Evolutionary conservation across 2,797 vertebrate species (phyloP), one percentile per base, ranked within the genome.

Genomic region (Tachyglossus aculeatus): DNA sequence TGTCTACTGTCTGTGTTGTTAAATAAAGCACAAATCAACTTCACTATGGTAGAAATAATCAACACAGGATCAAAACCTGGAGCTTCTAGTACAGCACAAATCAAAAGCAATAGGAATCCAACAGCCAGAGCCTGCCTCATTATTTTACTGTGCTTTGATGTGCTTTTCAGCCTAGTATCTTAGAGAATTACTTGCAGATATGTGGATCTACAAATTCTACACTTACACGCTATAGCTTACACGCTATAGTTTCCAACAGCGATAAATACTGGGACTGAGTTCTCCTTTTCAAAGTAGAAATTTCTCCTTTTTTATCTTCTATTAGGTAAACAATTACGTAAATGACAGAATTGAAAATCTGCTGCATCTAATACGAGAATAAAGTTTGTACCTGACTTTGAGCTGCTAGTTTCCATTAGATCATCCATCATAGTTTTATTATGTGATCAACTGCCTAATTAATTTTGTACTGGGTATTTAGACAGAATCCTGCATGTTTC

Each of bases 401-500:
- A 89, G 84, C 77, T 78, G 74, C 77, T 90, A 77, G 83, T 83
- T 92, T 88, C 86, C 78, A 88, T 88, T 88, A 91, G 86, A 86
- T 88, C 89, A 91, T 89, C 88, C 88, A 86, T 90, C 88, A 86
- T 80, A 78, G 74, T 88, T 92, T 91, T 90, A 91, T 91, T 91
- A 90, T 91, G 86, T 82, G 88, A 93, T 92, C 90, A 92, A 92
- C 91, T 84, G 89, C 83, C 86, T 93, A 93, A 93, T 93, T 92
- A 92, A 92, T 93, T 93, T 93, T 86, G 79, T 80, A 81, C 88
- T 91, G 52, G 80, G 83, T 85, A 88, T 90, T 92, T 90, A 92
- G 81, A 80, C 78, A 89, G 88, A 91, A 86, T 76, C 83, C 62
- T 90, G 83, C 82, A 74, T 69, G 77, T 90, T 91, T 92, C 92